Base-by-base conservation (phyloP, 2,113 vertebrate species). In the Pionites leucogaster region DNA sequence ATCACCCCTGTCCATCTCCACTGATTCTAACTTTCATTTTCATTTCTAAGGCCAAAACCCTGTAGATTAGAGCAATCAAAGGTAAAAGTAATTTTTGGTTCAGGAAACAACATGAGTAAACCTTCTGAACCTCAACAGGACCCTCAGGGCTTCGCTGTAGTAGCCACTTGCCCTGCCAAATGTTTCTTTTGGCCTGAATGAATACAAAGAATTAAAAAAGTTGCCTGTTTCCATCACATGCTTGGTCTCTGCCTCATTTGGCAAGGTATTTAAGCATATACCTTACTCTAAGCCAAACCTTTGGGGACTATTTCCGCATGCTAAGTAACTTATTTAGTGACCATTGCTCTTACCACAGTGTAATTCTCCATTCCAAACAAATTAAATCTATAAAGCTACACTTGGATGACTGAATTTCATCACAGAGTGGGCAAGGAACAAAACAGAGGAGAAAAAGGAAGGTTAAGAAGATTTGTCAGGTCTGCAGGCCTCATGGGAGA, bases 351-450 rank as follows among this genome's bases (percentile, higher is more conserved):
- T 41, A 55, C 39, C 62, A 42, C 42, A 1, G 23, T 8, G 20
- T 33, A 41, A 42, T 22, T 78, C 72, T 49, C 50, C 31, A 5
- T 16, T 35, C 80, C 50, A 35, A 63, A 59, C 53, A 49, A 47
- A 80, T 65, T 1, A 18, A 57, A 42, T 11, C 57, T 7, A 0
- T 10, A 41, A 24, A 50, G 52, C 8, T 62, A 57, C 62, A 35
- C 22, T 0, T 4, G 62, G 42, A 47, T 0, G 3, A 46, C 7
- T 23, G 72, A 42, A 42, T 81, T 88, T 8, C 82, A 28, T 35
- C 37, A 4, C 7, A 2, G 67, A 49, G 57, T 2, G 25, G 29
- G 23, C 42, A 85, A 29, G 35, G 90, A 47, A 3, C 12, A 27
- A 17, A 18, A 24, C 24, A 33, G 6, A 52, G 53, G 24, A 80